phyloP scores from a whole-genome alignment of 1,140 invertebrate genomes.

The Microplitis demolitor region DNA sequence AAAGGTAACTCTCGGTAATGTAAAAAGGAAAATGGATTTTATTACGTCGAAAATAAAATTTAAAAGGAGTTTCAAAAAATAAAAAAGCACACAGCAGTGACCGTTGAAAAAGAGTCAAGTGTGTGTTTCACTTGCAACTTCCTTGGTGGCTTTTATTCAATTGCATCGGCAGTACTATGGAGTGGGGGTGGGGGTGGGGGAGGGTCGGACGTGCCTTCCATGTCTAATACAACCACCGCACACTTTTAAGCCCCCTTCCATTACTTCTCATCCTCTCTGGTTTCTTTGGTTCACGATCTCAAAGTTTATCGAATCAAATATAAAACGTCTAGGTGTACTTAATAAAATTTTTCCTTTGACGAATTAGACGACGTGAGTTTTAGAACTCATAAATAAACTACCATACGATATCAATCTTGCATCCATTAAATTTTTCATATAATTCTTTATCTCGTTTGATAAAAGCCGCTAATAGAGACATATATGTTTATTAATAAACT shows the following conservation, averaged over 20 bases:
- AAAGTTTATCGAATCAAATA: constrained; percentile 8
- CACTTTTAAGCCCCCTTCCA: neutral
- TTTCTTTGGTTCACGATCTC: neutral
- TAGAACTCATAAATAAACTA: neutral
- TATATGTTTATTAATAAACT: no score
- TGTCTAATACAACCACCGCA: constrained; percentile 12
- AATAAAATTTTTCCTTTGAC: neutral
- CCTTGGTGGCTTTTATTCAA: constrained; percentile 19
- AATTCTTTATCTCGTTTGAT: no score
- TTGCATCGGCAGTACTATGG: constrained; percentile 4
- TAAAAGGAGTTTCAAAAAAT: neutral
- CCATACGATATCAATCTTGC: neutral
- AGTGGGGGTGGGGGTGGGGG: no score
- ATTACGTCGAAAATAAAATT: neutral
- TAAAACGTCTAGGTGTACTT: neutral
- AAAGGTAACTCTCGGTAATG: no score
- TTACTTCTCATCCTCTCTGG: neutral
- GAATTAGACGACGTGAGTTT: neutral
- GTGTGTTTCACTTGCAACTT: constrained; percentile 16
- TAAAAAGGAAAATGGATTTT: neutral
- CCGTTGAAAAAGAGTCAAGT: neutral
- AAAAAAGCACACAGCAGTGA: neutral
- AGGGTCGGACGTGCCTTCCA: constrained; percentile 12
- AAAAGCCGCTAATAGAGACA: no score
- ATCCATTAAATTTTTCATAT: no score